These are phyloP conservation scores for Meloe dianella DNA, from an alignment of 2,888 invertebrate genomes.

Conservation along the genomic window DNA sequence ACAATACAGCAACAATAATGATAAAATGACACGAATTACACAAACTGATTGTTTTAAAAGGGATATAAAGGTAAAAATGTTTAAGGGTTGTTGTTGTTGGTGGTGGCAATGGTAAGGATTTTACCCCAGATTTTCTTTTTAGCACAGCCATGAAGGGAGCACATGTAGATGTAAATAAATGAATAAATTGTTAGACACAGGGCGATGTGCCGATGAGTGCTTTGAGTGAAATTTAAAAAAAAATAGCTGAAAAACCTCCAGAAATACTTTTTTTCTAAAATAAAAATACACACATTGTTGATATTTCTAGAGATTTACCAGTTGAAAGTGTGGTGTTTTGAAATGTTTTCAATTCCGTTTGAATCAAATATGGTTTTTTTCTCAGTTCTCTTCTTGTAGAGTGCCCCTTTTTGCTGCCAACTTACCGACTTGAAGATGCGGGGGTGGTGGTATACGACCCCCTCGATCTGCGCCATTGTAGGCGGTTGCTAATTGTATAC, in stretches of 20 bases:
- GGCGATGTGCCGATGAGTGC: slow-evolving; percentile 57
- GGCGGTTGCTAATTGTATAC: slow-evolving; percentile 54
- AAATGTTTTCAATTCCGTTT: not conserved
- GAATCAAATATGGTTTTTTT: not conserved
- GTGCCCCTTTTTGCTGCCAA: slow-evolving; percentile 44
- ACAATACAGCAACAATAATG: slow-evolving; percentile 40
- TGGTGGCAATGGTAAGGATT: slow-evolving; percentile 37
- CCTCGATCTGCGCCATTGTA: slow-evolving; percentile 59
- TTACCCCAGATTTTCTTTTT: slow-evolving; percentile 53
- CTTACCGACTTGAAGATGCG: slow-evolving; percentile 61
- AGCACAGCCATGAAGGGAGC: slow-evolving; percentile 59
- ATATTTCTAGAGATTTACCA: slow-evolving; percentile 35
- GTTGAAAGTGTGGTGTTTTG: slow-evolving; percentile 24
- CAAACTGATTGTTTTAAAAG: not conserved
- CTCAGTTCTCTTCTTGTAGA: slow-evolving; percentile 8
- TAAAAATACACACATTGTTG: not conserved
- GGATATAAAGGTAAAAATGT: slow-evolving; percentile 28
- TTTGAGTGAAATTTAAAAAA: slow-evolving; percentile 40
- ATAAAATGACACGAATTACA: slow-evolving; percentile 46
- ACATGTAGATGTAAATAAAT: slow-evolving; percentile 56
- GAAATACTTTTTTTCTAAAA: slow-evolving; percentile 27
- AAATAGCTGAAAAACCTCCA: slow-evolving; percentile 40
- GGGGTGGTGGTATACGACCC: slow-evolving; percentile 54
- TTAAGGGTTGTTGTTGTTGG: slow-evolving; percentile 19
- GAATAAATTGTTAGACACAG: slow-evolving; percentile 55